Conservation (phyloP, 1,140 invertebrate genomes). For the Drosophila arizonae region DNA sequence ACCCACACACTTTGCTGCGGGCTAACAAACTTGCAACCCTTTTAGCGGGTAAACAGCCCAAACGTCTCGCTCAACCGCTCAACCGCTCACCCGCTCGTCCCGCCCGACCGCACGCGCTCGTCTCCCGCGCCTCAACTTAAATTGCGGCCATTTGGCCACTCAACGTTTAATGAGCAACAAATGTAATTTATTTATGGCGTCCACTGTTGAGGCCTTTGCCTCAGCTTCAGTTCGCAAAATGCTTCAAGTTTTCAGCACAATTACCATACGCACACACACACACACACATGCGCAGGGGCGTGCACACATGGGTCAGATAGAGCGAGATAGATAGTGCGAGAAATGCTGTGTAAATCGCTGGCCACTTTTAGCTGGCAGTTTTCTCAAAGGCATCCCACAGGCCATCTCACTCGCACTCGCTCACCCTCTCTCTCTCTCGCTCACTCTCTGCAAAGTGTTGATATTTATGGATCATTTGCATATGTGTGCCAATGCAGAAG, state of each 20-base stretch:
- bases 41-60: neutral
- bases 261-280: conserved; percentile 74
- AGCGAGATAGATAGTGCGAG: conserved; percentile 17
- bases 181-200: conserved; percentile 78
- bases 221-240: conserved; percentile 64
- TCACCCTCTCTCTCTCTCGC: neutral
- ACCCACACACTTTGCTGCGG: conserved; percentile 17
- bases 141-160: conserved; percentile 67
- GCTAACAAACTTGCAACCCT: conserved; percentile 20
- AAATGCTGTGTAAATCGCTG: conserved; percentile 64
- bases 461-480: conserved; percentile 81
- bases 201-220: conserved; percentile 51
- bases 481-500: conserved; percentile 63
- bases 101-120: neutral
- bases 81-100: neutral
- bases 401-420: neutral
- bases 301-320: conserved; percentile 2
- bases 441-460: conserved; percentile 65
- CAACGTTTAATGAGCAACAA: conserved; percentile 80
- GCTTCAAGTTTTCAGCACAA: conserved; percentile 81
- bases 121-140: conserved; percentile 32
- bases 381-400: conserved; percentile 56
- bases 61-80: neutral
- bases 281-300: conserved; percentile 22
- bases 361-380: conserved; percentile 66